phyloP scores from a whole-genome alignment of 2,888 invertebrate genomes.

The Drosophila mettleri region DNA sequence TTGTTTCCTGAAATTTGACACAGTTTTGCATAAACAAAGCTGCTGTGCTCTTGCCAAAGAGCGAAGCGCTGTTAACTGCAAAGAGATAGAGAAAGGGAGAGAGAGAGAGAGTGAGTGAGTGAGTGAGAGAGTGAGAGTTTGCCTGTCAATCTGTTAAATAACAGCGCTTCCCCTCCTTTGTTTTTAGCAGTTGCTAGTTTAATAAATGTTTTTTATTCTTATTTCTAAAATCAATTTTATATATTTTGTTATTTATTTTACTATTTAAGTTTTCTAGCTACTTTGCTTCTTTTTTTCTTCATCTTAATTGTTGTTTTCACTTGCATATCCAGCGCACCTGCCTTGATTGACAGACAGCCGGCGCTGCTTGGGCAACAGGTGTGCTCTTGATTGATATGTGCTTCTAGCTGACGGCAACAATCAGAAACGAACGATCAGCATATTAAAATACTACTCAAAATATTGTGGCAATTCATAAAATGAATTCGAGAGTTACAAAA shows the following conservation, averaged over 20 bases:
- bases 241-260: not conserved
- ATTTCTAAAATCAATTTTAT: no score
- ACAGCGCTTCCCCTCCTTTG: no score
- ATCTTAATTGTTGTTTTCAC: not conserved
- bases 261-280: no score
- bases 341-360: conserved; percentile 49
- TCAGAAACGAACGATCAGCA: no score
- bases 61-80: conserved; percentile 39
- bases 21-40: conserved; percentile 41
- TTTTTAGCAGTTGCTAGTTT: no score
- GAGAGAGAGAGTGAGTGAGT: no score
- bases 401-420: conserved; percentile 6
- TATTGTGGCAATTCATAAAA: not conserved
- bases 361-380: conserved; percentile 45
- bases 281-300: not conserved
- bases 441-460: not conserved
- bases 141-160: not conserved
- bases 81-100: not conserved
- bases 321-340: conserved; percentile 19
- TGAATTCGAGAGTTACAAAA: not conserved
- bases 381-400: conserved; percentile 48
- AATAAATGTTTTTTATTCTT: no score
- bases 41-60: conserved; percentile 57
- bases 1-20: conserved; percentile 45
- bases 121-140: not conserved